phyloP scores from a whole-genome alignment of 1,140 invertebrate genomes.

The Mamestra configurata region DNA sequence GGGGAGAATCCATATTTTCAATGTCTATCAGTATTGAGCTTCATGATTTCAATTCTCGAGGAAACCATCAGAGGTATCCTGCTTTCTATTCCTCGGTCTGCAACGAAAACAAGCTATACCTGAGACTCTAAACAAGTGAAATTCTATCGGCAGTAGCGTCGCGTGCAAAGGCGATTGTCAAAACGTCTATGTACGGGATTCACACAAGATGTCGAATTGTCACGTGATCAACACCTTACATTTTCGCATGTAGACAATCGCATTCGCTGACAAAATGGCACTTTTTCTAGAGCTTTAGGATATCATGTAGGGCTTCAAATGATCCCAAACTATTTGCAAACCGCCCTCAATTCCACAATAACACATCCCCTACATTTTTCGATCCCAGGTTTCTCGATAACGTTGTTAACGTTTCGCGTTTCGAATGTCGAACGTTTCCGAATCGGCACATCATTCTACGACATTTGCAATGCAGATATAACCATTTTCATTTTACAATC shows the following conservation, averaged over 20 bases:
- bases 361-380: slow-evolving; percentile 16
- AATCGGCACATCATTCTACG: slow-evolving; percentile 46
- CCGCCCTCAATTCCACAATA: not conserved
- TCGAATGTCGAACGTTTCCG: slow-evolving; percentile 31
- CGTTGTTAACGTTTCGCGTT: slow-evolving; percentile 35
- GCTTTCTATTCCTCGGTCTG: not conserved
- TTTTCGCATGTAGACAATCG: too few species aligned
- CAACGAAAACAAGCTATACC: not conserved
- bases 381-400: slow-evolving; percentile 27
- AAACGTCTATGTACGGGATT: too few species aligned
- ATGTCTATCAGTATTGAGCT: too few species aligned
- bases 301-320: not conserved
- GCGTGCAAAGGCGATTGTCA: too few species aligned
- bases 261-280: too few species aligned
- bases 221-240: not conserved
- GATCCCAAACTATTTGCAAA: not conserved
- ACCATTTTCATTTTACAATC: slow-evolving; percentile 73
- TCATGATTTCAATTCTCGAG: too few species aligned
- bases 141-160: too few species aligned
- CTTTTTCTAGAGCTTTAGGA: too few species aligned
- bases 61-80: too few species aligned
- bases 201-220: too few species aligned
- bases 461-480: slow-evolving; percentile 69
- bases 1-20: too few species aligned
- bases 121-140: too few species aligned